Evolutionary conservation across 2,797 vertebrate species (phyloP).

Genomic region (Lerista edwardsae): DNA sequence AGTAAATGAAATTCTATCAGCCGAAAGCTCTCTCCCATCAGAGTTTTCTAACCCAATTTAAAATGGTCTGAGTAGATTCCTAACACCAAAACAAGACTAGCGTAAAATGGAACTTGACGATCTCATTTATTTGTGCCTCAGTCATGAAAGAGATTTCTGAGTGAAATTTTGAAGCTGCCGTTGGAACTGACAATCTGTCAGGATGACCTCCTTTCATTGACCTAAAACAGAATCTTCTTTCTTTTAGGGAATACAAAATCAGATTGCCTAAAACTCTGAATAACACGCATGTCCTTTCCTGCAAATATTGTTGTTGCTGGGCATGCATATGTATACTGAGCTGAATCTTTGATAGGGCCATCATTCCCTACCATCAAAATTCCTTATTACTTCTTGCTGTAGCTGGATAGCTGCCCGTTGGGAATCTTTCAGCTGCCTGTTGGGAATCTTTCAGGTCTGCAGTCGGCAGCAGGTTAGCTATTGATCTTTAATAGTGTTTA

Average conservation of each 20-base stretch:
- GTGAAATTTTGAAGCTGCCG: constrained; percentile 35
- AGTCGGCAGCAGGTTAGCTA: constrained; percentile 48
- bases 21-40: background rate
- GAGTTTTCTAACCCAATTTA: constrained; percentile 18
- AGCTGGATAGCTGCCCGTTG: constrained; percentile 25
- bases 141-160: constrained; percentile 24
- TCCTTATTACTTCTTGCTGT: constrained; percentile 34
- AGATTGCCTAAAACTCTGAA: constrained; percentile 19
- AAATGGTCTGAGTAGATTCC: constrained; percentile 26
- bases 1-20: constrained; percentile 34
- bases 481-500: constrained; percentile 56
- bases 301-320: constrained; percentile 31
- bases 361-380: constrained; percentile 24
- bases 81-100: constrained; percentile 1
- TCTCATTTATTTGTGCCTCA: constrained; percentile 40
- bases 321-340: constrained; percentile 50
- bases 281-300: constrained; percentile 36
- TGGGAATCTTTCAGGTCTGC: constrained; percentile 16
- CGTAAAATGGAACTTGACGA: constrained; percentile 38
- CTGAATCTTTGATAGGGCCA: constrained; percentile 43
- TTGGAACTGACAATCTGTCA: constrained; percentile 39
- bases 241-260: constrained; percentile 20
- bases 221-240: background rate
- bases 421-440: constrained; percentile 19
- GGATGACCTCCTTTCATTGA: constrained; percentile 24